Evolutionary conservation across 2,888 invertebrate species (phyloP).

Genomic region (Eilema sororculum): DNA sequence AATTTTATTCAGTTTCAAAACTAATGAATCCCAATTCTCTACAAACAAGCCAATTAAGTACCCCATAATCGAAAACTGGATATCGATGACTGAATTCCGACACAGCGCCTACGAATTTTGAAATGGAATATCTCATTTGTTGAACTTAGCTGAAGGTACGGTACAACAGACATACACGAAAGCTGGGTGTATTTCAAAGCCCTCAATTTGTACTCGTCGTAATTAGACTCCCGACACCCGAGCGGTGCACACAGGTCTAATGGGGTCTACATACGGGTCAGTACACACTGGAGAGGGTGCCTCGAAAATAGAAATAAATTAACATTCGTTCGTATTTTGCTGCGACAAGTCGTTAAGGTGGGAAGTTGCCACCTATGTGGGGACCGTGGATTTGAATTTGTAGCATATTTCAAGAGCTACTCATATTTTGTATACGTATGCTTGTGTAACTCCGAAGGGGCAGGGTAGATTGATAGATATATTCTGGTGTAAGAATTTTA

Average conservation of each 20-base stretch:
- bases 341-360: constrained; percentile 9
- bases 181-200: constrained; percentile 67
- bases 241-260: constrained; percentile 50
- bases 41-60: neutral
- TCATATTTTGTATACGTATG: neutral
- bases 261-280: constrained; percentile 50
- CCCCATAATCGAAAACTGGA: neutral
- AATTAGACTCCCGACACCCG: constrained; percentile 65
- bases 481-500: neutral
- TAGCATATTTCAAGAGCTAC: neutral
- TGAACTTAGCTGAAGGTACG: constrained; percentile 47
- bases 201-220: constrained; percentile 70
- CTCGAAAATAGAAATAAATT: constrained; percentile 43
- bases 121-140: constrained; percentile 56
- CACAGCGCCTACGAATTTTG: constrained; percentile 41
- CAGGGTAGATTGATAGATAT: neutral
- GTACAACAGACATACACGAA: constrained; percentile 52
- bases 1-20: neutral
- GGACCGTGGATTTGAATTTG: neutral
- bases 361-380: neutral
- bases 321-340: constrained; percentile 23
- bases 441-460: neutral
- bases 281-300: constrained; percentile 43
- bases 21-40: neutral
- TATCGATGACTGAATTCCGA: constrained; percentile 34